Conservation (phyloP, 2,113 vertebrate genomes). For the Sylvilagus bachmani region DNA sequence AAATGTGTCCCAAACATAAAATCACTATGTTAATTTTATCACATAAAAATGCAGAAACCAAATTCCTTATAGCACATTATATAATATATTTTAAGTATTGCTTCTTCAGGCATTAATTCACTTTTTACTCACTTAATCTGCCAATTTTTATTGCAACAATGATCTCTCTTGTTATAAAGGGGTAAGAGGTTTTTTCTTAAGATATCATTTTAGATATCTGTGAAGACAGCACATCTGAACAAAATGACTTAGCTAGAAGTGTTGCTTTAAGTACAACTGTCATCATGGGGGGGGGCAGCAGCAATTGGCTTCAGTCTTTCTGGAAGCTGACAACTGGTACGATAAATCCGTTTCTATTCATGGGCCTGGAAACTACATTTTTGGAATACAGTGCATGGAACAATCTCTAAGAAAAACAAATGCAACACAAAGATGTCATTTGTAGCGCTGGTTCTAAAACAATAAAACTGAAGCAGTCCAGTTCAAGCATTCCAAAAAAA, state of each 20-base stretch:
- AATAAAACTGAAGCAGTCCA: not conserved
- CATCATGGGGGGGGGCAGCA: not conserved
- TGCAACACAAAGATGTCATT: not conserved
- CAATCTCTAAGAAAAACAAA: conserved; percentile 30
- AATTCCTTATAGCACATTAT: not conserved
- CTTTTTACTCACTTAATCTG: not conserved
- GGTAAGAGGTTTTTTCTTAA: not conserved
- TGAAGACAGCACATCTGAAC: not conserved
- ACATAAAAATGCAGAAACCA: not conserved
- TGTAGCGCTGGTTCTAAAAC: not conserved
- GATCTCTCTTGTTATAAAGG: not conserved
- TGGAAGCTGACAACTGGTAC: not conserved
- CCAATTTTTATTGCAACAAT: not conserved
- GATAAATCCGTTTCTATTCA: not conserved
- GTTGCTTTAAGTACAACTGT: not conserved
- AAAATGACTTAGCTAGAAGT: not conserved
- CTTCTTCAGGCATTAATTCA: not conserved
- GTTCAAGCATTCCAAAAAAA: not conserved
- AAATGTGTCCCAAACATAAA: not conserved
- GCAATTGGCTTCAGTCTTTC: not conserved
- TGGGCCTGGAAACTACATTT: not conserved
- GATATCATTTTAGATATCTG: conserved; percentile 16
- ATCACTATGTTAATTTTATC: not conserved
- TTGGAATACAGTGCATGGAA: not conserved
- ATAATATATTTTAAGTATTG: not conserved